Conservation (phyloP, 2,113 vertebrate species). For the Lucifuga dentata region DNA sequence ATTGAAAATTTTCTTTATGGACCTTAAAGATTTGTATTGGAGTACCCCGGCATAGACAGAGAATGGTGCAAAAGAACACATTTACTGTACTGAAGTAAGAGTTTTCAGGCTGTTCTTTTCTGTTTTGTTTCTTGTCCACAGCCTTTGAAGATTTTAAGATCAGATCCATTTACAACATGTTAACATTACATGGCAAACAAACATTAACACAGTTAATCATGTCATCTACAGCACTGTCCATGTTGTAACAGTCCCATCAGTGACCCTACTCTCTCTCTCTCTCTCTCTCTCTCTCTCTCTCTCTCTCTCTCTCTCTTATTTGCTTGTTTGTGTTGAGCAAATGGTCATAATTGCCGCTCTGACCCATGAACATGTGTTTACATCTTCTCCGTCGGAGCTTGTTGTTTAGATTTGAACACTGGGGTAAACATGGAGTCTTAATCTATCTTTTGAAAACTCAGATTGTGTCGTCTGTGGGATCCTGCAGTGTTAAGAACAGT, state of each 20-base stretch:
- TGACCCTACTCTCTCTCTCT: constrained; percentile 24
- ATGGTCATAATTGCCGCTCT: constrained; percentile 66
- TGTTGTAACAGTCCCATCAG: neutral
- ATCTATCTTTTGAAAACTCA: constrained; percentile 51
- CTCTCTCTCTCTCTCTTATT: constrained; percentile 23
- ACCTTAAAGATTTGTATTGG: too few relatives aligned
- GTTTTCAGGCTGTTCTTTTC: too few relatives aligned
- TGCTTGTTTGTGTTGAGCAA: constrained; percentile 67
- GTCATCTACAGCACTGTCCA: neutral
- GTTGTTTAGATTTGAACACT: constrained; percentile 43
- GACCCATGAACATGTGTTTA: constrained; percentile 52
- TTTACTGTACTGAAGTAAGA: too few relatives aligned
- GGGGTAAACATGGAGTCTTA: constrained; percentile 55
- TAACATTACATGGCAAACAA: neutral
- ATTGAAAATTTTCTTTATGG: too few relatives aligned
- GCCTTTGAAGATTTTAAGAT: neutral
- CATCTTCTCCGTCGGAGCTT: constrained; percentile 29
- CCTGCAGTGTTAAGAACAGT: constrained; percentile 7
- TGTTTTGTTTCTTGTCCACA: neutral
- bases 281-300: constrained; percentile 39
- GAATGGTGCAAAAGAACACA: too few relatives aligned
- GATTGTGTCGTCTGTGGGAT: neutral
- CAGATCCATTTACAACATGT: neutral
- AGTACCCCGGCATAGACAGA: too few relatives aligned
- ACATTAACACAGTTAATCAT: neutral